Percentiles rank a stretch among this genome's conserved stretches.
phyloP scores from a whole-genome alignment of 2,888 invertebrate genomes.

The Boloria selene region DNA sequence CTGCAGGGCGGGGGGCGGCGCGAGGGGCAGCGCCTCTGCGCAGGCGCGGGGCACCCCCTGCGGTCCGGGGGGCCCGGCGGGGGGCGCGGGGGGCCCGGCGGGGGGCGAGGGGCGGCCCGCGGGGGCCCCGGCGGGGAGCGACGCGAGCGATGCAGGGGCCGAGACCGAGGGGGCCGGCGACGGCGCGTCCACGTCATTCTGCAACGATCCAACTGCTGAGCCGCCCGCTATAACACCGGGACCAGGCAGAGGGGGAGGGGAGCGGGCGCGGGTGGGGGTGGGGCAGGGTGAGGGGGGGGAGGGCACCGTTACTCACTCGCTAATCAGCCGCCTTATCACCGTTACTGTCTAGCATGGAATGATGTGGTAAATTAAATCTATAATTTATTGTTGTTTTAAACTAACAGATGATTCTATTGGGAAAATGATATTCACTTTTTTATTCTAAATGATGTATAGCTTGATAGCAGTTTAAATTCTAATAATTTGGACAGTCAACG shows the following conservation, averaged over 20 bases:
- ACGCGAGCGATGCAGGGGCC: constrained; percentile 53
- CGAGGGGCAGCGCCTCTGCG: constrained; percentile 38
- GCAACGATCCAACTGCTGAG: constrained; percentile 77
- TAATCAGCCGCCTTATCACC: constrained; percentile 52
- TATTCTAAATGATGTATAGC: not conserved
- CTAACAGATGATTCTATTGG: not conserved
- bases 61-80: constrained; percentile 50
- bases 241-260: constrained; percentile 39
- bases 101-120: constrained; percentile 44
- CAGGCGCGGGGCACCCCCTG: constrained; percentile 41
- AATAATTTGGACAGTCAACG: constrained; percentile 51
- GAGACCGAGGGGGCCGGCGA: constrained; percentile 70
- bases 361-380: not conserved
- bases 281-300: constrained; percentile 40
- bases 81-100: constrained; percentile 51
- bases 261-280: constrained; percentile 36
- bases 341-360: constrained; percentile 46
- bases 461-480: not conserved
- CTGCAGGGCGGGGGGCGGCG: constrained; percentile 43
- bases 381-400: not conserved
- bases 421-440: not conserved
- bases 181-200: constrained; percentile 81
- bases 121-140: constrained; percentile 49
- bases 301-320: constrained; percentile 75
- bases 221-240: constrained; percentile 68